Percentiles rank a stretch among this genome's conserved stretches.
phyloP scores from a whole-genome alignment of 2,797 vertebrate genomes.

The Poecilia velifera region DNA sequence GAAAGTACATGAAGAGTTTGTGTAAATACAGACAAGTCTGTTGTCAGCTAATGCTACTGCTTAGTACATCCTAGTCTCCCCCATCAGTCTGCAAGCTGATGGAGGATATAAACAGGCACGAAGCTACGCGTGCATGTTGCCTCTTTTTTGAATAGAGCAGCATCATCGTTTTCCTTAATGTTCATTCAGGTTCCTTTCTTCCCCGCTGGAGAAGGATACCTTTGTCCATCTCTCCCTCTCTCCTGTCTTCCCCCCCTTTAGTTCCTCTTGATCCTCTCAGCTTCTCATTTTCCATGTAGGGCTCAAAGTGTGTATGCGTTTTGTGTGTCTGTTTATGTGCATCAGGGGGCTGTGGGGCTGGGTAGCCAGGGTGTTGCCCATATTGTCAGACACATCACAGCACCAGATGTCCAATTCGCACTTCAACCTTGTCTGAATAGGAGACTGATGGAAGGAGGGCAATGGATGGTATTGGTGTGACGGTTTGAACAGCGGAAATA shows the following conservation, averaged over 20 bases:
- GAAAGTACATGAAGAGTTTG: constrained; percentile 32
- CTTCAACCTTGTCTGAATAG: constrained; percentile 84
- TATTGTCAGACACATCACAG: constrained; percentile 80
- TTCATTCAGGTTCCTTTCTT: constrained; percentile 35
- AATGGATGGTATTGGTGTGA: constrained; percentile 61
- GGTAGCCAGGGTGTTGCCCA: constrained; percentile 45
- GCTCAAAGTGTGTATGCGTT: constrained; percentile 14
- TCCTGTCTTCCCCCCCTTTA: constrained; percentile 27
- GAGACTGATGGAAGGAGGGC: constrained; percentile 63
- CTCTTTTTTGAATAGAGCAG: constrained; percentile 38
- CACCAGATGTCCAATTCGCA: constrained; percentile 88
- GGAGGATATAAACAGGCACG: constrained; percentile 35
- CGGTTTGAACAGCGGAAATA: constrained; percentile 61
- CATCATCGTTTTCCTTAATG: constrained; percentile 50
- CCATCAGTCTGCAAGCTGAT: constrained; percentile 51
- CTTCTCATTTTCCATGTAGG: constrained; percentile 36
- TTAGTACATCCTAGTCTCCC: constrained; percentile 27
- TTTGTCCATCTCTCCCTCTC: constrained; percentile 34
- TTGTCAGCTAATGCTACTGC: constrained; percentile 21
- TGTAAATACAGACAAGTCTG: constrained; percentile 21
- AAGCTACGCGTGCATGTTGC: constrained; percentile 44
- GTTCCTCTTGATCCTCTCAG: constrained; percentile 39
- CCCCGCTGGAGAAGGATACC: constrained; percentile 10
- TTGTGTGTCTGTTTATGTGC: constrained; percentile 43
- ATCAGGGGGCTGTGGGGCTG: constrained; percentile 29